Evolutionary conservation across 2,888 invertebrate genomes (phyloP).

Genomic region (Bellardia pandia): DNA sequence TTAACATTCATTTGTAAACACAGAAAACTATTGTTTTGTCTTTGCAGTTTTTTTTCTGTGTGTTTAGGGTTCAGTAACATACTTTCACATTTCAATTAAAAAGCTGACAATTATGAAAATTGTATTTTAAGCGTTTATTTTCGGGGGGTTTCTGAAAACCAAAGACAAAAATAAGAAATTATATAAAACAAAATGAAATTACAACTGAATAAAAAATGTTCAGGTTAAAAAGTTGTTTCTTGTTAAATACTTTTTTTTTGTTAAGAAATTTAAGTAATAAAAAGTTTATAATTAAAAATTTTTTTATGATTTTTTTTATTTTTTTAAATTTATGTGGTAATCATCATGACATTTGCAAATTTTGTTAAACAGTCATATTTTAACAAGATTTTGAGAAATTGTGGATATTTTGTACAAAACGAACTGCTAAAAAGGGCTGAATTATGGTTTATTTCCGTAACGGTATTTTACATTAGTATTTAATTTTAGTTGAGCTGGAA

Average conservation of each 20-base stretch:
- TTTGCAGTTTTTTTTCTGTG: not conserved
- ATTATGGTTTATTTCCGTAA: too few species aligned
- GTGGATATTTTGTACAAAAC: too few species aligned
- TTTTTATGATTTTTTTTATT: not conserved
- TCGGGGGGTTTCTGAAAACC: not conserved
- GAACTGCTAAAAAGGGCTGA: too few species aligned
- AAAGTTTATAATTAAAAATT: not conserved
- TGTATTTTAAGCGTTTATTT: slow-evolving; percentile 1
- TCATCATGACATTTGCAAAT: slow-evolving; percentile 1
- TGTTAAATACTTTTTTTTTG: not conserved
- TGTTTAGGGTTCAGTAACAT: slow-evolving; percentile 21
- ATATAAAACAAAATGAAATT: not conserved
- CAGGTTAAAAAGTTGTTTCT: not conserved
- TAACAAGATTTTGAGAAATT: not conserved
- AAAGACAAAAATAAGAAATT: not conserved
- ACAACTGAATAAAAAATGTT: not conserved
- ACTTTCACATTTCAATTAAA: slow-evolving; percentile 61
- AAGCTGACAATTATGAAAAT: slow-evolving; percentile 37
- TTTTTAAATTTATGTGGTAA: not conserved
- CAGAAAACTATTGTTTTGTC: not conserved
- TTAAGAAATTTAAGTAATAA: not conserved
- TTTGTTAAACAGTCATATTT: not conserved
- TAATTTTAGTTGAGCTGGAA: too few species aligned
- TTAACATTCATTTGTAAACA: not conserved
- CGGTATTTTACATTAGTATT: too few species aligned